Evolutionary conservation across 2,113 vertebrate species (phyloP).

Genomic region (Chinchilla lanigera): DNA sequence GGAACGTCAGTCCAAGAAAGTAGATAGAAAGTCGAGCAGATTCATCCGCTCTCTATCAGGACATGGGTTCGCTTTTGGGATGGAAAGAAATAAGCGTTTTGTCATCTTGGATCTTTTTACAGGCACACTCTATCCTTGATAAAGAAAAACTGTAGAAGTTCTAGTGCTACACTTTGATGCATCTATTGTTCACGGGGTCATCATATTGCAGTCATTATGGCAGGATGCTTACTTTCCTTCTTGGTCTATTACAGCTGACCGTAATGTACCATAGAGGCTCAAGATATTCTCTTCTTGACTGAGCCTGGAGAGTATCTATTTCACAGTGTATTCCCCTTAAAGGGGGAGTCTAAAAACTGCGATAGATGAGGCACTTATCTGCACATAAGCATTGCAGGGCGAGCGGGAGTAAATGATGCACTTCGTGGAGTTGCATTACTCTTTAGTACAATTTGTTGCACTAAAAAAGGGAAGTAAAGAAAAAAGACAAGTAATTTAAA

Average conservation of each 20-base stretch:
- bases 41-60: neutral
- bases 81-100: slow-evolving; percentile 8
- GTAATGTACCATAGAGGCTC: slow-evolving; percentile 80
- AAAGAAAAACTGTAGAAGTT: slow-evolving; percentile 80
- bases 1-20: neutral
- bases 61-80: neutral
- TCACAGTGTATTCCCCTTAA: slow-evolving; percentile 82
- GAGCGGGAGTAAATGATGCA: slow-evolving; percentile 80
- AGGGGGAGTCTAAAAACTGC: slow-evolving; percentile 76
- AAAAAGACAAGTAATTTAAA: slow-evolving; percentile 64
- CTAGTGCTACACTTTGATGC: slow-evolving; percentile 47
- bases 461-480: neutral
- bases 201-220: slow-evolving; percentile 72
- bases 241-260: slow-evolving; percentile 72
- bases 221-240: slow-evolving; percentile 58
- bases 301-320: slow-evolving; percentile 80
- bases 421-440: slow-evolving; percentile 75
- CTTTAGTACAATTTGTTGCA: slow-evolving; percentile 73
- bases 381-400: slow-evolving; percentile 70
- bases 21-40: neutral
- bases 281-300: slow-evolving; percentile 80
- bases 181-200: slow-evolving; percentile 67
- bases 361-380: slow-evolving; percentile 75
- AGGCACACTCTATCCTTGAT: slow-evolving; percentile 5
- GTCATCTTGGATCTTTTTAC: neutral